Percentiles rank a stretch among this genome's conserved stretches.
Evolutionary conservation across 2,113 vertebrate genomes (phyloP).

Genomic region (Dascyllus trimaculatus): DNA sequence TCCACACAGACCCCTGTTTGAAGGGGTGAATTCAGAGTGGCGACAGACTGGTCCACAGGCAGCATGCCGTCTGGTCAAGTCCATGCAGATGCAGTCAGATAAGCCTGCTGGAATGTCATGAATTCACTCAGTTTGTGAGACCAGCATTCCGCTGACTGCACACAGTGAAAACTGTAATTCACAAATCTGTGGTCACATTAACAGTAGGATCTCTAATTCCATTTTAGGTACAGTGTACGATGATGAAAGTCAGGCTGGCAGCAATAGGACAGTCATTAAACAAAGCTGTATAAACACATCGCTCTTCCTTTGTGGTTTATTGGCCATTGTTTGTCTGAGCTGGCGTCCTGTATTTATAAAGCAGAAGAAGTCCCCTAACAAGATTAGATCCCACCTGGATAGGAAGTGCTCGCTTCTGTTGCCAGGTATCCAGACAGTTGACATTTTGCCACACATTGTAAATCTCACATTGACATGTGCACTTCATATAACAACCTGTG

Average conservation of each 20-base stretch:
- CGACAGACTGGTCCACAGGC: slow-evolving; percentile 60
- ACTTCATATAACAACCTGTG: slow-evolving; percentile 69
- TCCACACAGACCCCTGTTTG: slow-evolving; percentile 55
- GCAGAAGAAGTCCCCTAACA: slow-evolving; percentile 78
- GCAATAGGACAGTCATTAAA: slow-evolving; percentile 72
- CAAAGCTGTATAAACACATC: slow-evolving; percentile 75
- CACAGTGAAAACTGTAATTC: slow-evolving; percentile 54
- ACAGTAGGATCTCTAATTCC: slow-evolving; percentile 57
- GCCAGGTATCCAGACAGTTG: slow-evolving; percentile 74
- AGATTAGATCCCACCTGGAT: slow-evolving; percentile 84
- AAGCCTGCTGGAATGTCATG: slow-evolving; percentile 77
- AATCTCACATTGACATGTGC: slow-evolving; percentile 68
- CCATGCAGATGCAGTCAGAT: slow-evolving; percentile 74
- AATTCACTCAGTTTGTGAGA: slow-evolving; percentile 67
- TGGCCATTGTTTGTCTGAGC: slow-evolving; percentile 81
- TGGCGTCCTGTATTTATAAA: slow-evolving; percentile 80
- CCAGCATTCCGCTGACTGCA: slow-evolving; percentile 52
- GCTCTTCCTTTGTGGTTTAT: slow-evolving; percentile 82
- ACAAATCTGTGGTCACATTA: slow-evolving; percentile 37
- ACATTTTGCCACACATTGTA: slow-evolving; percentile 69
- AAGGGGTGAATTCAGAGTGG: slow-evolving; percentile 59
- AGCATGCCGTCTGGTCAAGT: slow-evolving; percentile 62
- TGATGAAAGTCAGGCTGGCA: slow-evolving; percentile 64
- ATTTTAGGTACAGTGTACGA: slow-evolving; percentile 40
- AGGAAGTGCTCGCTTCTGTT: slow-evolving; percentile 72